Percentiles rank a stretch among this genome's conserved stretches.
phyloP scores from a whole-genome alignment of 1,140 invertebrate genomes.

The Fopius arisanus region DNA sequence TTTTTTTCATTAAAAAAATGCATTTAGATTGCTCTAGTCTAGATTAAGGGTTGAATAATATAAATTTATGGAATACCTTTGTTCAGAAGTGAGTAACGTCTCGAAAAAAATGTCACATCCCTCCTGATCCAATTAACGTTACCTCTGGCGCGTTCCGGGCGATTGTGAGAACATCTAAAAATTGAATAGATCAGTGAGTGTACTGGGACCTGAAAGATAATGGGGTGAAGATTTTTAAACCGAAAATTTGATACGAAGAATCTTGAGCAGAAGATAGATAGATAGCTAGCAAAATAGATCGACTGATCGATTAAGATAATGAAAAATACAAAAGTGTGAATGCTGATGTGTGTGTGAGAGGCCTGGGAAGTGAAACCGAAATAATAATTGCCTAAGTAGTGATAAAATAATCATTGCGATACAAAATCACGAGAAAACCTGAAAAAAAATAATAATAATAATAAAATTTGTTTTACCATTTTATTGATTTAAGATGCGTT shows the following conservation, averaged over 20 bases:
- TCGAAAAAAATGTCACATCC: no score
- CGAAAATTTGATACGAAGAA: slow-evolving; percentile 12
- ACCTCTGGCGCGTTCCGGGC: neutral
- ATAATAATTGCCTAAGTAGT: slow-evolving; percentile 16
- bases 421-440: neutral
- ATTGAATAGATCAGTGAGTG: neutral
- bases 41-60: no score
- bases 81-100: no score
- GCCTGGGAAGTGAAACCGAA: slow-evolving; percentile 13
- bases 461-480: slow-evolving; percentile 10
- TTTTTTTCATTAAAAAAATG: no score
- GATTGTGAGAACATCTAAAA: neutral
- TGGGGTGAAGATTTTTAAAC: neutral
- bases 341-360: neutral
- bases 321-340: neutral
- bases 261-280: neutral
- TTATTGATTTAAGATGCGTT: slow-evolving; percentile 21
- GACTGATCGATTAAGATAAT: slow-evolving; percentile 26
- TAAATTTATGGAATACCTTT: no score
- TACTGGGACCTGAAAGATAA: neutral
- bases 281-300: slow-evolving; percentile 18
- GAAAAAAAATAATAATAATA: slow-evolving; percentile 1
- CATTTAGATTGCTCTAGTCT: no score
- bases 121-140: no score
- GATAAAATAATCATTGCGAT: neutral